Conservation (phyloP, 2,797 vertebrate species). For the Danio albolineatus region DNA sequence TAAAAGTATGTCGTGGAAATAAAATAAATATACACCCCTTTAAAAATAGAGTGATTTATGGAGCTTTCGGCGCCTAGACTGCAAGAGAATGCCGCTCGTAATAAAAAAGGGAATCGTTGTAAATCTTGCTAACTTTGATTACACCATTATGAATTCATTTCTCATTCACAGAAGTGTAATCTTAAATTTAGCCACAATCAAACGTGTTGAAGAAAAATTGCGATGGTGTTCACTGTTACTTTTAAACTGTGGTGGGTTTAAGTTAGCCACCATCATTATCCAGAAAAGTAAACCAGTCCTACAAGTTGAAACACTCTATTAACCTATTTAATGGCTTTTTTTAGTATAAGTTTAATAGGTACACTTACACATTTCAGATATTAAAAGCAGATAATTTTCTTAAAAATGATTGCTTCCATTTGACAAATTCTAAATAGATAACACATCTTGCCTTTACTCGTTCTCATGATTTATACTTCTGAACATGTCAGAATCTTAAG, state of each 20-base stretch:
- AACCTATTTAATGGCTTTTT: not conserved
- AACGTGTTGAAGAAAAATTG: not conserved
- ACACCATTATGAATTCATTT: slow-evolving; percentile 25
- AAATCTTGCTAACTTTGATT: slow-evolving; percentile 21
- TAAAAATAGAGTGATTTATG: slow-evolving; percentile 41
- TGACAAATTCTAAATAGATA: not conserved
- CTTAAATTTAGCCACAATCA: not conserved
- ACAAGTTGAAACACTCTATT: not conserved
- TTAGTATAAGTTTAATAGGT: not conserved
- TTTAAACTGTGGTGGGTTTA: not conserved
- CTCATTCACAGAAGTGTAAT: not conserved
- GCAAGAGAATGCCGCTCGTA: not conserved
- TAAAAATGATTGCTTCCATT: not conserved
- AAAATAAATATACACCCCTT: slow-evolving; percentile 21
- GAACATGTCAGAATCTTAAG: not conserved
- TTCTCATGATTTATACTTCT: not conserved
- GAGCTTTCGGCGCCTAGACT: slow-evolving; percentile 16
- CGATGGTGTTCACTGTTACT: not conserved
- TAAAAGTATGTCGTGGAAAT: slow-evolving; percentile 37
- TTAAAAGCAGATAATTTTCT: not conserved
- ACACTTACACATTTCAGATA: not conserved
- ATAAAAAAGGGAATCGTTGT: not conserved
- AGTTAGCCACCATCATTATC: not conserved
- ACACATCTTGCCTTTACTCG: not conserved
- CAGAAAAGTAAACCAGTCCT: not conserved